Percentiles rank a stretch among this genome's conserved stretches.
Conservation (phyloP, 1,140 invertebrate genomes). For the Homalodisca vitripennis region DNA sequence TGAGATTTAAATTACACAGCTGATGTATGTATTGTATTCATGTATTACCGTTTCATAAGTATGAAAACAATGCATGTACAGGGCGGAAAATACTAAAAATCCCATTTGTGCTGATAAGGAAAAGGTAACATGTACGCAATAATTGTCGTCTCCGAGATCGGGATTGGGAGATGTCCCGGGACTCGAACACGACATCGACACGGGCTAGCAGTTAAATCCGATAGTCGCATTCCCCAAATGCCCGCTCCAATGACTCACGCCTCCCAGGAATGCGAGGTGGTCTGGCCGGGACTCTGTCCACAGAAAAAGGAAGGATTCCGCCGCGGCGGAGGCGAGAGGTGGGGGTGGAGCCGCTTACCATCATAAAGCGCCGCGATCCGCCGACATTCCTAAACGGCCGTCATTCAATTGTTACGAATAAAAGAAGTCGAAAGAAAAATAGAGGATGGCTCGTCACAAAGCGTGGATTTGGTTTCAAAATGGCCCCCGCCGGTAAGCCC, state of each 20-base stretch:
- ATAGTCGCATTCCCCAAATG: neutral
- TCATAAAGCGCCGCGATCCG: constrained; percentile 18
- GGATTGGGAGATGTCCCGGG: no score
- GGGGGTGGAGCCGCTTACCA: constrained; percentile 21
- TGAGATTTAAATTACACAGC: no score
- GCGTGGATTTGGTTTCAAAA: constrained; percentile 28
- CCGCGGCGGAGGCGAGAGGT: no score
- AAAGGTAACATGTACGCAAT: no score
- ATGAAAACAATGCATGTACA: no score
- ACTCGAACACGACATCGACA: no score
- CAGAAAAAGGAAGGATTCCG: neutral
- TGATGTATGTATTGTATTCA: no score
- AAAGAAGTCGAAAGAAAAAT: constrained; percentile 24
- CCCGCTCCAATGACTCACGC: neutral
- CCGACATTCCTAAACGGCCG: constrained; percentile 18
- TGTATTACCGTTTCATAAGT: no score
- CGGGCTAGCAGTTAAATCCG: no score
- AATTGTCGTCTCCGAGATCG: no score
- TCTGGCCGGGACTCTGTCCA: neutral
- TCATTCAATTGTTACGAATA: constrained; percentile 16
- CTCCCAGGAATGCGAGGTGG: neutral
- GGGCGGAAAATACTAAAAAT: no score
- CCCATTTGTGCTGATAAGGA: no score
- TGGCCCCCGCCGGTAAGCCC: constrained; percentile 4
- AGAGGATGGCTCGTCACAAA: neutral